Percentiles rank a stretch among this genome's conserved stretches.
phyloP scores from a whole-genome alignment of 2,113 vertebrate genomes.

The Danionella cerebrum region DNA sequence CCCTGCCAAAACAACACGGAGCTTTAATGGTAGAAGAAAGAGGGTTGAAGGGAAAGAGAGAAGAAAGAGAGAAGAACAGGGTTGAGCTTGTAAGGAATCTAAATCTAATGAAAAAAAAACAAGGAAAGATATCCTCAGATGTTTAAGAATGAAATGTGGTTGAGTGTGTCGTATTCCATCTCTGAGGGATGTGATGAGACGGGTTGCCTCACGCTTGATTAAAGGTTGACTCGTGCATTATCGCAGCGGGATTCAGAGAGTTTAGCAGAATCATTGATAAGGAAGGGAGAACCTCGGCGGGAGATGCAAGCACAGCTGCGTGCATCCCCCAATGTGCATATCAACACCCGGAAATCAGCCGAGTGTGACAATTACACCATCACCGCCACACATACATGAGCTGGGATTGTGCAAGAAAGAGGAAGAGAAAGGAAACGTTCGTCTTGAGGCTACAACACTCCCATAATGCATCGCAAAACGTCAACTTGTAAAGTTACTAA shows the following conservation, averaged over 20 bases:
- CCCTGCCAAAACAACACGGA: too few relatives aligned
- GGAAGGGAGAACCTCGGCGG: slow-evolving; percentile 18
- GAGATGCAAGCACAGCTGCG: slow-evolving; percentile 16
- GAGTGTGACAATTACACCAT: slow-evolving; percentile 26
- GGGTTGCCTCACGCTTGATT: slow-evolving; percentile 34
- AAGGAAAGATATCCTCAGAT: too few relatives aligned
- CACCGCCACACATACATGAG: slow-evolving; percentile 1
- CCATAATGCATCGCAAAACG: neutral
- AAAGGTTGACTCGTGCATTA: slow-evolving; percentile 45
- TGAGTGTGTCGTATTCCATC: neutral
- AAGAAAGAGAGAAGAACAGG: too few relatives aligned
- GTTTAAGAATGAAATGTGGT: neutral
- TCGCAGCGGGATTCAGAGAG: slow-evolving; percentile 42
- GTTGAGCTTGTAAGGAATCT: too few relatives aligned
- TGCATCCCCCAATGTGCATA: slow-evolving; percentile 7
- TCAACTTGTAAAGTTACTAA: neutral
- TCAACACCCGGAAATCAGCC: slow-evolving; percentile 21
- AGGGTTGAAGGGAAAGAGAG: too few relatives aligned
- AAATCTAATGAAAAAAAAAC: too few relatives aligned
- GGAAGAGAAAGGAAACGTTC: neutral
- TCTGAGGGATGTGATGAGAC: slow-evolving; percentile 21
- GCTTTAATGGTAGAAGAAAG: too few relatives aligned
- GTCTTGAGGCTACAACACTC: neutral
- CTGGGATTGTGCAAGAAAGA: neutral
- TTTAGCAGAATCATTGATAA: slow-evolving; percentile 35